Conservation (phyloP, 2,113 vertebrate species). For the Andinoacara biseriatus region DNA sequence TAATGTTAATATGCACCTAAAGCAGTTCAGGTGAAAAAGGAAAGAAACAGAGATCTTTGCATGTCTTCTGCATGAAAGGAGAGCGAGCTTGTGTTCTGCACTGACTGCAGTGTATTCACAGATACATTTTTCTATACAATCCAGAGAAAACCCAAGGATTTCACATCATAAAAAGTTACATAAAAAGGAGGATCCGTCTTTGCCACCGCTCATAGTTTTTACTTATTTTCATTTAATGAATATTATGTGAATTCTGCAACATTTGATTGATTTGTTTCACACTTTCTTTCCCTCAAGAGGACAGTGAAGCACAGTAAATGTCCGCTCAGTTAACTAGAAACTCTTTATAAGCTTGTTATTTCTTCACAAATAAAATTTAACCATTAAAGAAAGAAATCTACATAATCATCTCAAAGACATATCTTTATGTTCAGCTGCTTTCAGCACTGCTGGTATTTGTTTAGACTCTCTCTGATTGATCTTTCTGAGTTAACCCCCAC, state of each 20-base stretch:
- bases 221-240: neutral
- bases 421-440: no score
- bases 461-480: no score
- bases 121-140: neutral
- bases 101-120: neutral
- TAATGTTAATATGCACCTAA: neutral
- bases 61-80: neutral
- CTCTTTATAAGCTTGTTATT: no score
- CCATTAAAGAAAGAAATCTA: no score
- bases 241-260: neutral
- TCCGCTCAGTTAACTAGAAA: no score
- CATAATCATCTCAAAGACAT: no score
- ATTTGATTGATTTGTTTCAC: accelerated
- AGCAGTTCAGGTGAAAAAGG: neutral
- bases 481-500: no score
- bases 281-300: neutral
- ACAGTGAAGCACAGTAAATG: no score
- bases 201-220: neutral
- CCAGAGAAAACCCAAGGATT: neutral
- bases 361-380: no score
- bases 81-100: neutral
- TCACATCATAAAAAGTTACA: neutral
- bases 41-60: neutral
- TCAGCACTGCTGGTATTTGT: no score
- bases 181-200: accelerated